These are phyloP conservation scores for Atta cephalotes DNA, from an alignment of 1,140 invertebrate species.

Conservation along the genomic window DNA sequence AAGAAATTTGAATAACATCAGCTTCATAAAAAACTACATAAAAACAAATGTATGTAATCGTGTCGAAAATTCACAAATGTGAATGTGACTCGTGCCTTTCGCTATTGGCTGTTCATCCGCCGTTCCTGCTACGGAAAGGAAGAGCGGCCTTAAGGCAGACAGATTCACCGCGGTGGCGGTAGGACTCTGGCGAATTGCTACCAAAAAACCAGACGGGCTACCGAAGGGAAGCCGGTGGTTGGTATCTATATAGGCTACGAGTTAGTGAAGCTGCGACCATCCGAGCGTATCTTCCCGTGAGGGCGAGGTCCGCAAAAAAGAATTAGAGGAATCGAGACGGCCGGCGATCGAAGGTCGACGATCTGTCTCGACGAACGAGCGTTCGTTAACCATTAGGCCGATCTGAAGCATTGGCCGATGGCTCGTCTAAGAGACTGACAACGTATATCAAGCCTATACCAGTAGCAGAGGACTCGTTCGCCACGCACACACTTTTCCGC, in stretches of 20 bases:
- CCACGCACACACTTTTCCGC: constrained; percentile 46
- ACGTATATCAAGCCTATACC: constrained; percentile 47
- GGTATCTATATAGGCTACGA: constrained; percentile 72
- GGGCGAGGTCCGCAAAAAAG: constrained; percentile 41
- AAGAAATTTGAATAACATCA: not conserved
- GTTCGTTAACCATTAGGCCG: constrained; percentile 59
- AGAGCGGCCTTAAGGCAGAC: constrained; percentile 77
- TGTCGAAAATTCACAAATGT: not conserved
- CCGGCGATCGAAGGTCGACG: constrained; percentile 58
- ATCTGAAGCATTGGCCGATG: constrained; percentile 20
- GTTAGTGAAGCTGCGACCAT: constrained; percentile 55
- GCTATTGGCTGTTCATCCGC: constrained; percentile 67
- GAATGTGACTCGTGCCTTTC: constrained; percentile 56
- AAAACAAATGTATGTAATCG: not conserved
- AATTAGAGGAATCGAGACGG: constrained; percentile 30
- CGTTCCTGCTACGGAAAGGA: constrained; percentile 75
- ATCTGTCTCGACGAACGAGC: constrained; percentile 58
- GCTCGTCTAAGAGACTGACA: constrained; percentile 58
- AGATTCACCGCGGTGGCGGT: constrained; percentile 71
- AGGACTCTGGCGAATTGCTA: constrained; percentile 79
- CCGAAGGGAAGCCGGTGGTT: constrained; percentile 78
- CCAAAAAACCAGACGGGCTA: constrained; percentile 84
- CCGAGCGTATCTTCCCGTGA: constrained; percentile 47
- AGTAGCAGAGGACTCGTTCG: constrained; percentile 51
- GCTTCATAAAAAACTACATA: not conserved